These are phyloP conservation scores for Ciconia nigra DNA, from an alignment of 2,797 vertebrate species.

Conservation along the genomic window DNA sequence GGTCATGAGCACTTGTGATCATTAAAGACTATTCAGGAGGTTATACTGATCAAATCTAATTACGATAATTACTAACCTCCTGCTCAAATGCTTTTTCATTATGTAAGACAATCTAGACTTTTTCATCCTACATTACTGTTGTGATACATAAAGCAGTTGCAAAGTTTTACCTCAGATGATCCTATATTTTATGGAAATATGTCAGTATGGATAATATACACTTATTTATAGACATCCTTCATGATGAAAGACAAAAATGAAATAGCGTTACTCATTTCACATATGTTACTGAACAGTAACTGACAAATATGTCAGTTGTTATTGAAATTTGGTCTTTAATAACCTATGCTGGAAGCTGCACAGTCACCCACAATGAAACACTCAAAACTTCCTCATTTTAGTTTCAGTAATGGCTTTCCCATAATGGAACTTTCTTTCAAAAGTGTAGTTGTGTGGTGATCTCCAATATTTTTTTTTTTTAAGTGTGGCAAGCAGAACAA, in stretches of 20 bases:
- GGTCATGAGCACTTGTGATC: background rate
- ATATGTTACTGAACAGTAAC: background rate
- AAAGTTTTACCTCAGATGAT: background rate
- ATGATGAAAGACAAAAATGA: background rate
- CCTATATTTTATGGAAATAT: background rate
- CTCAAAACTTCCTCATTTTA: background rate
- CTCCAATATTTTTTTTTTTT: background rate
- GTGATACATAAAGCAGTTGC: background rate
- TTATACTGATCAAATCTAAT: background rate
- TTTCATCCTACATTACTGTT: background rate
- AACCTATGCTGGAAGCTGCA: background rate
- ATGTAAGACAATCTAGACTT: background rate
- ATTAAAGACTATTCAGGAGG: background rate
- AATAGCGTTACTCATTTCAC: background rate
- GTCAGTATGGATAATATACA: background rate
- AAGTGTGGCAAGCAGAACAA: background rate
- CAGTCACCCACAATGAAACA: background rate
- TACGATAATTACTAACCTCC: background rate
- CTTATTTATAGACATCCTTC: background rate
- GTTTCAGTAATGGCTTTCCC: background rate
- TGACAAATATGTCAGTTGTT: background rate
- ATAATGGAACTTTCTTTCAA: background rate
- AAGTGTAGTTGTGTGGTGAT: background rate
- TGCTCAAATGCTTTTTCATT: background rate
- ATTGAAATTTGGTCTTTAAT: background rate